Conservation (phyloP, 2,888 invertebrate species). For the Nomada fucata region DNA sequence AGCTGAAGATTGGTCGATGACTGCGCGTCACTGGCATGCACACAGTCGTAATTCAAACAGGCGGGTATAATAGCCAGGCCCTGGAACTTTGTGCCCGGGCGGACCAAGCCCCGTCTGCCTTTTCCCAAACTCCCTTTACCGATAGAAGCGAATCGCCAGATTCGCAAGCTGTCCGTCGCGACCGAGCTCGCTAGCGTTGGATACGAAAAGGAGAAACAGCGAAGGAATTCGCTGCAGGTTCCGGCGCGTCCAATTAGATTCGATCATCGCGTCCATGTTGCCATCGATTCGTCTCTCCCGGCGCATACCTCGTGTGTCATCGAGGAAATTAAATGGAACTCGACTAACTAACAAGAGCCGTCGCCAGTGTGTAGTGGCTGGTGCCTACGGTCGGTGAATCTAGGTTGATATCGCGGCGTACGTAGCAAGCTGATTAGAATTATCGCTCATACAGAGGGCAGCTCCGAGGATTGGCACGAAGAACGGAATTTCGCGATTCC, state of each 20-base stretch:
- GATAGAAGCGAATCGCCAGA: constrained; percentile 80
- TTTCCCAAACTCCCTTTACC: constrained; percentile 23
- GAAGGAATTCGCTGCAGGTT: neutral
- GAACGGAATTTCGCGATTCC: constrained; percentile 22
- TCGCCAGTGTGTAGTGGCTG: neutral
- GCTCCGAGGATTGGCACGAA: neutral
- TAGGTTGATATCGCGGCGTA: constrained; percentile 4
- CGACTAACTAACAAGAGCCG: neutral
- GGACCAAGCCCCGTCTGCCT: neutral
- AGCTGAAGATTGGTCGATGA: constrained; percentile 78
- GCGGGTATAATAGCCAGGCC: constrained; percentile 64
- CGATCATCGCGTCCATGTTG: constrained; percentile 8
- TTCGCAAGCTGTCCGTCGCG: constrained; percentile 70
- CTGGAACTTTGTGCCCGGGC: constrained; percentile 25
- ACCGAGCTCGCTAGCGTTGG: too few species aligned
- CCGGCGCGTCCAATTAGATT: constrained; percentile 11
- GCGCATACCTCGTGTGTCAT: constrained; percentile 3
- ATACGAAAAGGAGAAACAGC: too few species aligned
- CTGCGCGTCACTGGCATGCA: constrained; percentile 79
- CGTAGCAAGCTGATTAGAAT: constrained; percentile 11
- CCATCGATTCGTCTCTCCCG: constrained; percentile 18
- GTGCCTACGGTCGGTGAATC: neutral
- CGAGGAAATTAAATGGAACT: constrained; percentile 2
- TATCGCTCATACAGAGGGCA: constrained; percentile 6
- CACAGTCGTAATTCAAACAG: constrained; percentile 80